Conservation (phyloP, 2,888 invertebrate genomes). For the Platycnemis pennipes region DNA sequence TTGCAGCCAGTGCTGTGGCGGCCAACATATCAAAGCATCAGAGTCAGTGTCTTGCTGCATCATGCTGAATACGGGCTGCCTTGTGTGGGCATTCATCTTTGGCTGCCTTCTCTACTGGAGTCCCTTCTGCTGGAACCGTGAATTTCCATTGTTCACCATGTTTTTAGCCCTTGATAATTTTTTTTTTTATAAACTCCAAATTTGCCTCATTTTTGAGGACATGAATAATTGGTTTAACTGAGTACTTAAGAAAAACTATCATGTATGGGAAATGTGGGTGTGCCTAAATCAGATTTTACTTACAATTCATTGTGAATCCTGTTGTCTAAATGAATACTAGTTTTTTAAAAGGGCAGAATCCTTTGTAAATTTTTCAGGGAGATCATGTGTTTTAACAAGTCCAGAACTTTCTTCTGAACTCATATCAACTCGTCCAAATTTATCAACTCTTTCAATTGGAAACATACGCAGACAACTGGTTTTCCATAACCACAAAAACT, state of each 20-base stretch:
- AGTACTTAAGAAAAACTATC: neutral
- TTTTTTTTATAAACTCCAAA: neutral
- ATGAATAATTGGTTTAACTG: neutral
- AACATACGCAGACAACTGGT: no score
- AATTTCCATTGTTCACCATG: constrained; percentile 59
- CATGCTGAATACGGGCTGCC: constrained; percentile 39
- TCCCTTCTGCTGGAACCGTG: constrained; percentile 49
- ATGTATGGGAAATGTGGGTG: constrained; percentile 53
- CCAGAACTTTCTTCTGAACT: no score
- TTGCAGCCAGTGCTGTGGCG: constrained; percentile 45
- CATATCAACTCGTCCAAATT: no score
- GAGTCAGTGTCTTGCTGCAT: constrained; percentile 57
- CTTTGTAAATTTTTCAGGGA: neutral
- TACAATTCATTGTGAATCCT: constrained; percentile 34
- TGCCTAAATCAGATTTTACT: constrained; percentile 33
- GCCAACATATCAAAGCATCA: constrained; percentile 44
- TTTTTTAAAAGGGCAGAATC: neutral
- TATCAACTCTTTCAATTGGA: no score
- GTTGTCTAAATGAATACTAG: neutral
- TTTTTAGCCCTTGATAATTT: constrained; percentile 32
- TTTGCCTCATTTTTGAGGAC: constrained; percentile 7
- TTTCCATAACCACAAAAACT: no score
- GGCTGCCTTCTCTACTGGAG: constrained; percentile 38
- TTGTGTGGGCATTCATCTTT: neutral
- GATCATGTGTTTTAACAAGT: neutral